Evolutionary conservation across 2,888 invertebrate species (phyloP).

Genomic region (Plagodis dolabraria): DNA sequence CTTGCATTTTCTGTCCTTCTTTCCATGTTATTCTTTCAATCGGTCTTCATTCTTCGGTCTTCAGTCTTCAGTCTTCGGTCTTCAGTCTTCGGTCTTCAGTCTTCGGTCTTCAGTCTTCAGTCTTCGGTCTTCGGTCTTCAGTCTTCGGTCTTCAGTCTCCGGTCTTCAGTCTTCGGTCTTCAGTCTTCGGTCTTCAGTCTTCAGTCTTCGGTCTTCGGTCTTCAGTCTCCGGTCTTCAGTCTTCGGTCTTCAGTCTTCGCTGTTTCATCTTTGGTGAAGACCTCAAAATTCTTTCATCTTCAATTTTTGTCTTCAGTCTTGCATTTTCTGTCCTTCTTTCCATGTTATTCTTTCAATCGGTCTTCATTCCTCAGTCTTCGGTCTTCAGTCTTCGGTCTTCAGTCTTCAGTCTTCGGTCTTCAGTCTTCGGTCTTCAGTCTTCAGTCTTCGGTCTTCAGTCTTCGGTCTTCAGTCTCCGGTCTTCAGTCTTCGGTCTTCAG

Average conservation of each 20-base stretch:
- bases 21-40: too few species aligned
- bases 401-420: too few species aligned
- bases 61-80: constrained; percentile 1
- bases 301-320: constrained; percentile 4
- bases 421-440: too few species aligned
- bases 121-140: constrained; percentile 3
- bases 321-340: not conserved
- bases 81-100: constrained; percentile 13
- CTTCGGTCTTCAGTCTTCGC: constrained; percentile 8
- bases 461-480: too few species aligned
- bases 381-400: constrained; percentile 19
- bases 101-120: constrained; percentile 5
- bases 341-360: constrained; percentile 7
- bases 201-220: constrained; percentile 15
- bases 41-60: constrained; percentile 6
- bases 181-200: not conserved
- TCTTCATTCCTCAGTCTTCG: constrained; percentile 12
- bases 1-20: constrained; percentile 6
- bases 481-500: too few species aligned
- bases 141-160: constrained; percentile 1
- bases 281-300: too few species aligned
- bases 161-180: constrained; percentile 4
- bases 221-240: constrained; percentile 20
- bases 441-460: too few species aligned
- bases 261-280: constrained; percentile 3